phyloP scores from a whole-genome alignment of 2,888 invertebrate genomes.

The Boloria euphrosyne region DNA sequence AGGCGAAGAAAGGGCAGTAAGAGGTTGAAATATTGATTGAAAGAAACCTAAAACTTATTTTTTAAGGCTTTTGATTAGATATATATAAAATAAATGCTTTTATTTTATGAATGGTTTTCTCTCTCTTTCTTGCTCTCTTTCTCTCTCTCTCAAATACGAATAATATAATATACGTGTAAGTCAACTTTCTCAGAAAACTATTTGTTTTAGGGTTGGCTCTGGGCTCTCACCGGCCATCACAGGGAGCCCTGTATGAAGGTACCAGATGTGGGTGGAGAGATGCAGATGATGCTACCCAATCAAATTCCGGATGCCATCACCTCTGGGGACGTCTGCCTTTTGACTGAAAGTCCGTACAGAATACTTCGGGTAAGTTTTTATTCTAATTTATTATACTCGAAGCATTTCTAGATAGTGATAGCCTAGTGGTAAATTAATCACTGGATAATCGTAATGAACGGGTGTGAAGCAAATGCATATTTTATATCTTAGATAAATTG shows the following conservation, averaged over 20 bases:
- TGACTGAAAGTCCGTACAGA: constrained; percentile 88
- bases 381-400: not conserved
- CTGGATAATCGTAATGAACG: too few species aligned
- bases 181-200: not conserved
- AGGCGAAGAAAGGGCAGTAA: too few species aligned
- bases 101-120: too few species aligned
- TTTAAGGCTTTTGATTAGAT: too few species aligned
- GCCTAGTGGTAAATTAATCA: too few species aligned
- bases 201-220: constrained; percentile 70
- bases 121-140: too few species aligned
- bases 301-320: constrained; percentile 51
- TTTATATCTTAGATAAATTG: too few species aligned
- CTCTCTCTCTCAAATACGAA: too few species aligned
- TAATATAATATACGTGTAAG: not conserved
- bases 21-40: too few species aligned
- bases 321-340: constrained; percentile 85
- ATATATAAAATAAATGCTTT: too few species aligned
- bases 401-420: not conserved
- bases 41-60: too few species aligned
- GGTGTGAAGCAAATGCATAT: too few species aligned
- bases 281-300: constrained; percentile 81
- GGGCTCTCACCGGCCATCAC: constrained; percentile 56
- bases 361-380: constrained; percentile 84
- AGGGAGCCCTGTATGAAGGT: constrained; percentile 53
- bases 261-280: constrained; percentile 69